These are phyloP conservation scores for Pogonophryne albipinna DNA, from an alignment of 2,797 vertebrate genomes.

Conservation along the genomic window DNA sequence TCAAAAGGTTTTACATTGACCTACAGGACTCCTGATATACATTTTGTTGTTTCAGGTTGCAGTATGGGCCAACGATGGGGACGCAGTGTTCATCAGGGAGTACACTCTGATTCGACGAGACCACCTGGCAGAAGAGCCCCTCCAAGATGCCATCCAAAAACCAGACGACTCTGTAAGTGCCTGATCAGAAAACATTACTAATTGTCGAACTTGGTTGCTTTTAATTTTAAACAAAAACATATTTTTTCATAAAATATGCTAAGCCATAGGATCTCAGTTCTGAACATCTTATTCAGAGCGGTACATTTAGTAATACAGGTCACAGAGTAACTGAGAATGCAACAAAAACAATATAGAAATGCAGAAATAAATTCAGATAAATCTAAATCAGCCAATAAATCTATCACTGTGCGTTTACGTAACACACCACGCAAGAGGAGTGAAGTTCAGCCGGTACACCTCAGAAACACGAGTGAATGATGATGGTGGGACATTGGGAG, in stretches of 20 bases:
- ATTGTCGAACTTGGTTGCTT: too few species aligned
- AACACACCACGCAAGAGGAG: slow-evolving; percentile 40
- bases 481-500: slow-evolving; percentile 52
- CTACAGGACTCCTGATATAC: neutral
- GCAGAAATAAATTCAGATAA: slow-evolving; percentile 26
- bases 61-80: slow-evolving; percentile 86
- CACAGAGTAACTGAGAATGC: too few species aligned
- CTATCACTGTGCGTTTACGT: slow-evolving; percentile 24
- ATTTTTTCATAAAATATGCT: too few species aligned
- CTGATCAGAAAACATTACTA: neutral
- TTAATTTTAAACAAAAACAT: too few species aligned
- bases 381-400: slow-evolving; percentile 48
- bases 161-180: slow-evolving; percentile 90
- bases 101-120: slow-evolving; percentile 93
- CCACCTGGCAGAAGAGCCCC: slow-evolving; percentile 91
- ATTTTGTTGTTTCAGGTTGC: slow-evolving; percentile 82
- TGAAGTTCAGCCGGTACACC: slow-evolving; percentile 40
- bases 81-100: slow-evolving; percentile 94
- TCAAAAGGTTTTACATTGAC: neutral
- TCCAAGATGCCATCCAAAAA: slow-evolving; percentile 88
- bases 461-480: slow-evolving; percentile 52
- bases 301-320: too few species aligned
- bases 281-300: too few species aligned
- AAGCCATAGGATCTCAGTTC: too few species aligned
- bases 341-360: neutral